A percentile compares a stretch with the other conserved stretches of the same genome.
These are phyloP conservation scores for Leptinotarsa juncta DNA, from an alignment of 2,888 invertebrate genomes.

Conservation along the genomic window DNA sequence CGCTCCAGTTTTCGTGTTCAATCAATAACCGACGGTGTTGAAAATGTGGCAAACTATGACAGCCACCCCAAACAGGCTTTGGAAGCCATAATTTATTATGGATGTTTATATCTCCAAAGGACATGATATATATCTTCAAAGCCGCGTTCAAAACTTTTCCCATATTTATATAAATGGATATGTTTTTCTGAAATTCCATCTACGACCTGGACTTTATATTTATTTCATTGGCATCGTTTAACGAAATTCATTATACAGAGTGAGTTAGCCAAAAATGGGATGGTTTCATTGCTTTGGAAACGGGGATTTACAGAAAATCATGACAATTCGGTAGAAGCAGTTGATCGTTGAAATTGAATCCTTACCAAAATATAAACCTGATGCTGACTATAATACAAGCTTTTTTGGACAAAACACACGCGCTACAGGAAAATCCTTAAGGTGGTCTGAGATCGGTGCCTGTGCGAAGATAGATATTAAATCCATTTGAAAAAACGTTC, in stretches of 20 bases:
- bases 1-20: conserved; percentile 5
- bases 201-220: conserved; percentile 39
- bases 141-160: conserved; percentile 48
- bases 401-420: too few species aligned
- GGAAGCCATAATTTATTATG: conserved; percentile 55
- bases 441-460: too few species aligned
- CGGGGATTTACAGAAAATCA: too few species aligned
- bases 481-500: too few species aligned
- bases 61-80: conserved; percentile 50
- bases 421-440: too few species aligned
- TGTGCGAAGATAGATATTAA: too few species aligned
- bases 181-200: conserved; percentile 41
- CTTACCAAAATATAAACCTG: too few species aligned
- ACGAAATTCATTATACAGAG: conserved; percentile 37
- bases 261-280: too few species aligned
- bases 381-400: too few species aligned
- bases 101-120: conserved; percentile 55
- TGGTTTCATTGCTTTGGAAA: too few species aligned
- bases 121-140: conserved; percentile 55
- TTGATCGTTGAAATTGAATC: too few species aligned
- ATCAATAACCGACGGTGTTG: conserved; percentile 20
- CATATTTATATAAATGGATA: conserved; percentile 52
- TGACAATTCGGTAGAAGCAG: too few species aligned
- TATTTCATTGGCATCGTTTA: conserved; percentile 43
- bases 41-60: conserved; percentile 38